These are phyloP conservation scores for Azemiops feae DNA, from an alignment of 2,113 vertebrate species.

Conservation along the genomic window DNA sequence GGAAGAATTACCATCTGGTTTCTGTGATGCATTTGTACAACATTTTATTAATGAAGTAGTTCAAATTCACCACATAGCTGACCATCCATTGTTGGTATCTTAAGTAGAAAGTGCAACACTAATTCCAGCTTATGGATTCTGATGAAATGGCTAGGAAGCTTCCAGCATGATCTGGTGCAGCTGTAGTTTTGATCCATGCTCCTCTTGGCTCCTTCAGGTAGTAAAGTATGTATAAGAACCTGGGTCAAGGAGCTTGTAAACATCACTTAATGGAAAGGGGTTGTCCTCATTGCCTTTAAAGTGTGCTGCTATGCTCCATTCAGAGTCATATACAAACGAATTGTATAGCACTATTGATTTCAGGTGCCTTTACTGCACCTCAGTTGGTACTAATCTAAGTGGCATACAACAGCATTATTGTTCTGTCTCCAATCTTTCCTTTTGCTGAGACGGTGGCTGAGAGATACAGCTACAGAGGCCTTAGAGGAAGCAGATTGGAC, in stretches of 20 bases:
- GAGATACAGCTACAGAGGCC: background rate
- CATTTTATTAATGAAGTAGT: background rate
- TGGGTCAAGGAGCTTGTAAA: background rate
- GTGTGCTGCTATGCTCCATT: background rate
- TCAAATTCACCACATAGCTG: background rate
- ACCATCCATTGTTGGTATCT: background rate
- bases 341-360: background rate
- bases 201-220: background rate
- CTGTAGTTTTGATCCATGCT: background rate
- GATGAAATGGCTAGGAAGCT: background rate
- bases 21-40: background rate
- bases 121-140: background rate
- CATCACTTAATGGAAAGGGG: background rate
- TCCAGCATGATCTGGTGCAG: background rate
- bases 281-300: background rate
- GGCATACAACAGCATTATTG: background rate
- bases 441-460: background rate
- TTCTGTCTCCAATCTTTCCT: background rate
- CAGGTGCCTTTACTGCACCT: background rate
- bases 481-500: background rate
- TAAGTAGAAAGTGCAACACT: background rate
- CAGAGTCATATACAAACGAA: background rate
- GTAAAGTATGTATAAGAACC: background rate
- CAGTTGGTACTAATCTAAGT: background rate
- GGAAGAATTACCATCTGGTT: background rate